Base-by-base conservation (phyloP, 2,888 invertebrate genomes). In the Teinopalpus imperialis region DNA sequence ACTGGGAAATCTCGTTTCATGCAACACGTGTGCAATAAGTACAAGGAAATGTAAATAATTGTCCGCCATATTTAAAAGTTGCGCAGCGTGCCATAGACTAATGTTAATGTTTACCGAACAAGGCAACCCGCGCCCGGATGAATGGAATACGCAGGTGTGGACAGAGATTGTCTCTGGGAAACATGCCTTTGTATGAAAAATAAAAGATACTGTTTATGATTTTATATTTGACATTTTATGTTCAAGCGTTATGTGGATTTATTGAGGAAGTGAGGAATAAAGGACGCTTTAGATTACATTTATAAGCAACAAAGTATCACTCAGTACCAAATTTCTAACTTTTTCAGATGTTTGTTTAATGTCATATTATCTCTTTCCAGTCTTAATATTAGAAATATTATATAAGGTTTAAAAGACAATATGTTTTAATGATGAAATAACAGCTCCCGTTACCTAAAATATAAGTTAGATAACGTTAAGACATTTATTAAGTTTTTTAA, bases 91-190 rank as follows among this genome's bases (percentile, higher is more conserved):
- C 43, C 48, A 53, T 41, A 53, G 53, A 52, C 46, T 51, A 57
- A 60, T 55, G 53, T 45, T 56, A 56, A 56, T 56, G 35, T 44
- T 39, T n/a, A 20, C 51, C 57, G 31, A 49, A 61, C 50, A 60
- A 49, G 61, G 60, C 42, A 49, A 39, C 41, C 32, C 30, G 52
- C 47, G 49, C 30, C 49, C 61, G 61, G 61, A 69, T 73, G 71
- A 69, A 70, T 73, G 64, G 59, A 66, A 74, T 74, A 70, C 65
- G 66, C 79, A 79, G 79, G 78, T 78, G 79, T 51, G 39, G 48
- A 29, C 35, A 20, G 29, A 12, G 44, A 31, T 41, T 40, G 43
- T 45, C 41, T 37, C 32, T 47, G 39, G 31, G 31, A 41, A 35
- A 32, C 42, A 39, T 51, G 27, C 32, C 39, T 30, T 40, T 50